phyloP scores from a whole-genome alignment of 2,797 vertebrate species.

The Trachops cirrhosus region DNA sequence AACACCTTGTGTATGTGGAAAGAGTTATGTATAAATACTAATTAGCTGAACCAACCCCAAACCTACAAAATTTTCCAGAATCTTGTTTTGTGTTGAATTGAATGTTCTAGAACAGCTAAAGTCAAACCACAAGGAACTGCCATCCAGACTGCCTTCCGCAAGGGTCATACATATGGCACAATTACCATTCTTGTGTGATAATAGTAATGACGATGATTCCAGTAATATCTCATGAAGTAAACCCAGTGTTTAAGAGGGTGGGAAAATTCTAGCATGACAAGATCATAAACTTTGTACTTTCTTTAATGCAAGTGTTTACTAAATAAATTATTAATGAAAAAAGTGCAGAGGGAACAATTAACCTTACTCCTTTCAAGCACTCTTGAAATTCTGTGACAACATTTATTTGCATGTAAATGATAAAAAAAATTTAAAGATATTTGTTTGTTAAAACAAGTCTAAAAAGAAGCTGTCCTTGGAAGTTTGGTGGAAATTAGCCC shows the following conservation, averaged over 20 bases:
- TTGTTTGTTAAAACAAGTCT: slow-evolving; percentile 10
- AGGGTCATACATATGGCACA: neutral
- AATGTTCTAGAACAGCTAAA: slow-evolving; percentile 42
- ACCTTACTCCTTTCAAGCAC: neutral
- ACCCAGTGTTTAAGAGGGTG: neutral
- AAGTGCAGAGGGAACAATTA: neutral
- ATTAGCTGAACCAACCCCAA: slow-evolving; percentile 11
- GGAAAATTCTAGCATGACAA: neutral
- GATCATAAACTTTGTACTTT: neutral
- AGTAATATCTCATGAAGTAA: slow-evolving; percentile 10
- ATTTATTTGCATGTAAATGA: slow-evolving; percentile 34
- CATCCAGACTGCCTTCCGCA: neutral
- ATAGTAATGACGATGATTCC: neutral
- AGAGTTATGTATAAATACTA: neutral
- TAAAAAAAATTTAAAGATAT: slow-evolving; percentile 2
- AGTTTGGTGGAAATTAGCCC: neutral
- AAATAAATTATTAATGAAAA: slow-evolving; percentile 37
- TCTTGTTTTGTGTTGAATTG: slow-evolving; percentile 35
- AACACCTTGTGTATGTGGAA: neutral
- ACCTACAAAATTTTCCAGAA: neutral
- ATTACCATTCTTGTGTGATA: neutral
- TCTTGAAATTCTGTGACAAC: neutral
- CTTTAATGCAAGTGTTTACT: slow-evolving; percentile 30
- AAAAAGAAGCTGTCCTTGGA: slow-evolving; percentile 12
- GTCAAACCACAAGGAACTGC: slow-evolving; percentile 22